Evolutionary conservation across 2,113 vertebrate genomes (phyloP).

Genomic region (Oreochromis niloticus): DNA sequence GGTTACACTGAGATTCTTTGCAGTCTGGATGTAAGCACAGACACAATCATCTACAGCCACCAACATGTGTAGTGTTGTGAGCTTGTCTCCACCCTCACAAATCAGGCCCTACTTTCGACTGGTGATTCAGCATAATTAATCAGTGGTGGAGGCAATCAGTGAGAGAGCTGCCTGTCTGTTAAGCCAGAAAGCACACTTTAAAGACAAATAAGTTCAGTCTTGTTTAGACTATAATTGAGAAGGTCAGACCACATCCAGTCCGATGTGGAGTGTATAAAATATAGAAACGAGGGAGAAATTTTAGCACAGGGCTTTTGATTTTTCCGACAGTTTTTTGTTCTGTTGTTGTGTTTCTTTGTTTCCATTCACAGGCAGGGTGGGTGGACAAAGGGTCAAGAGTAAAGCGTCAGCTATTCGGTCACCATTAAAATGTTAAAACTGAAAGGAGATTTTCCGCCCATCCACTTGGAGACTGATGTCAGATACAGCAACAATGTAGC

Average conservation of each 20-base stretch:
- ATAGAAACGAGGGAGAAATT: background rate
- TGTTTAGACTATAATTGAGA: background rate
- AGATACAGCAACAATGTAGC: background rate
- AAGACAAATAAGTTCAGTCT: background rate
- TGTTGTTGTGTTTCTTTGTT: background rate
- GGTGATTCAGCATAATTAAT: background rate
- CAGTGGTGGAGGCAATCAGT: background rate
- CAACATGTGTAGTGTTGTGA: background rate
- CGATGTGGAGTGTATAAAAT: background rate
- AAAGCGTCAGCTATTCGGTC: background rate
- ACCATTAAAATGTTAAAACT: background rate
- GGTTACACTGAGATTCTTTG: background rate
- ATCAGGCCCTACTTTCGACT: background rate
- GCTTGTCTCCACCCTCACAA: background rate
- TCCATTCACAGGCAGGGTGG: background rate
- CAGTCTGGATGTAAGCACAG: background rate
- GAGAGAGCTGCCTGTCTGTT: background rate
- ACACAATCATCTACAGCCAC: background rate
- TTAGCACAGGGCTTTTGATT: background rate
- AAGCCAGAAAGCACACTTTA: background rate
- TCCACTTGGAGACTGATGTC: background rate
- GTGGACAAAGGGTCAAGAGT: background rate
- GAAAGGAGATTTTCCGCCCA: background rate
- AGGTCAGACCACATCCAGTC: background rate
- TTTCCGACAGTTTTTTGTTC: background rate